These are phyloP conservation scores for Puntigrus tetrazona DNA, from an alignment of 2,113 vertebrate genomes.

Conservation along the genomic window DNA sequence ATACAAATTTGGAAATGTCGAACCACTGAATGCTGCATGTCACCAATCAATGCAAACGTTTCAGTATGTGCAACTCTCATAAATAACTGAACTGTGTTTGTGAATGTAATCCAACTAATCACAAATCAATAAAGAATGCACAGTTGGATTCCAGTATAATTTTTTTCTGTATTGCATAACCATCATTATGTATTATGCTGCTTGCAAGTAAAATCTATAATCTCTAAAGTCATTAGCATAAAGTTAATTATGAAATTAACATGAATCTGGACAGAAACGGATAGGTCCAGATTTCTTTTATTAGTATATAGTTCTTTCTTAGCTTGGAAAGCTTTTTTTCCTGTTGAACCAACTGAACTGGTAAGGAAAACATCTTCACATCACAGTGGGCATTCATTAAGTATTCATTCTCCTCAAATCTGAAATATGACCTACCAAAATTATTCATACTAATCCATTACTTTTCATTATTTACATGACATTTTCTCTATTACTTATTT, in stretches of 20 bases:
- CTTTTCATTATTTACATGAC: constrained; percentile 1
- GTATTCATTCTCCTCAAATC: not conserved
- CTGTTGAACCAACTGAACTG: constrained; percentile 31
- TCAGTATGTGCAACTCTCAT: not conserved
- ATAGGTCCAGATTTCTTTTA: constrained; percentile 34
- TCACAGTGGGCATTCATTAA: not conserved
- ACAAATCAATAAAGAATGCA: not conserved
- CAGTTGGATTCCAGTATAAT: not conserved
- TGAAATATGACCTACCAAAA: constrained; percentile 36
- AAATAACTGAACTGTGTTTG: not conserved
- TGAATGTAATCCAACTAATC: not conserved
- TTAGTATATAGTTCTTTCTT: constrained; percentile 40
- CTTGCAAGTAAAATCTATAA: not conserved
- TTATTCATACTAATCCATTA: constrained; percentile 13
- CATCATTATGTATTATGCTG: not conserved
- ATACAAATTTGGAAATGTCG: no score
- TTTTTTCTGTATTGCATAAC: constrained; percentile 21
- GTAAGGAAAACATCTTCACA: constrained; percentile 6
- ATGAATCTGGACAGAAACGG: constrained; percentile 14
- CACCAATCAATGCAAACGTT: no score
- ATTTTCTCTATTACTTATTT: constrained; percentile 14
- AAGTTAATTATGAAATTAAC: constrained; percentile 25
- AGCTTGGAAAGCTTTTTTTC: not conserved
- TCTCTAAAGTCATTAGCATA: constrained; percentile 35
- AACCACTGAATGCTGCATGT: no score